Evolutionary conservation across 2,113 vertebrate genomes (phyloP).

Genomic region (Elephantulus edwardii): DNA sequence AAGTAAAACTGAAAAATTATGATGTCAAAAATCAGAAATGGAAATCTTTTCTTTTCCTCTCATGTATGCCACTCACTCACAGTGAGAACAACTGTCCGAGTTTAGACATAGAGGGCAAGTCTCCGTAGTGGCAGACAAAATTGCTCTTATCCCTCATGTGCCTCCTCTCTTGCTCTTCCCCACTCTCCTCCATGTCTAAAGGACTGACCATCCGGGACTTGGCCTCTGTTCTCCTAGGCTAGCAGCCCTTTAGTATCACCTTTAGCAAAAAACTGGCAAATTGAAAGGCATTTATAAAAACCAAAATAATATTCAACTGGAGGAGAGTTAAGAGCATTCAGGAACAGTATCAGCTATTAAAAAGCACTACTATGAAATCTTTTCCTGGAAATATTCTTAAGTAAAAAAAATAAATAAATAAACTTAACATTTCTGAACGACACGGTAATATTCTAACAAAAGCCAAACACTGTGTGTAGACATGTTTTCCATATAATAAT

Average conservation of each 20-base stretch:
- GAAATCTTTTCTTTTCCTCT: conserved; percentile 15
- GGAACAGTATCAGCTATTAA: conserved; percentile 18
- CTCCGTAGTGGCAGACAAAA: not conserved
- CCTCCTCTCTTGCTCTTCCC: not conserved
- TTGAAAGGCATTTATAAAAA: conserved; percentile 15
- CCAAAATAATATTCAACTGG: conserved; percentile 48
- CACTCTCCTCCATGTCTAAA: not conserved
- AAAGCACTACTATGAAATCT: conserved; percentile 29
- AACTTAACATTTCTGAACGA: conserved; percentile 48
- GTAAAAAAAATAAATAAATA: conserved; percentile 33
- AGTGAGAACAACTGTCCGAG: conserved; percentile 2
- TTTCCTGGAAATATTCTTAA: conserved; percentile 3
- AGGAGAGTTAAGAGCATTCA: conserved; percentile 48
- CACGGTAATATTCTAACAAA: conserved; percentile 42
- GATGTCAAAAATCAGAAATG: conserved; percentile 30
- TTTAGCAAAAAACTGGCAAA: not conserved
- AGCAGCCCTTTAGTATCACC: too few relatives aligned
- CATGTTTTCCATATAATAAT: conserved; percentile 44
- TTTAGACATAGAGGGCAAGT: not conserved
- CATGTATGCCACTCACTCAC: not conserved
- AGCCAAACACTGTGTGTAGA: conserved; percentile 1
- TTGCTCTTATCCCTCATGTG: not conserved
- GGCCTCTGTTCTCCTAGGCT: not conserved
- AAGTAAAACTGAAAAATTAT: conserved; percentile 45
- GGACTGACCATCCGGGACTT: not conserved